phyloP scores from a whole-genome alignment of 2,113 vertebrate species.

The Aegotheles bennettii region DNA sequence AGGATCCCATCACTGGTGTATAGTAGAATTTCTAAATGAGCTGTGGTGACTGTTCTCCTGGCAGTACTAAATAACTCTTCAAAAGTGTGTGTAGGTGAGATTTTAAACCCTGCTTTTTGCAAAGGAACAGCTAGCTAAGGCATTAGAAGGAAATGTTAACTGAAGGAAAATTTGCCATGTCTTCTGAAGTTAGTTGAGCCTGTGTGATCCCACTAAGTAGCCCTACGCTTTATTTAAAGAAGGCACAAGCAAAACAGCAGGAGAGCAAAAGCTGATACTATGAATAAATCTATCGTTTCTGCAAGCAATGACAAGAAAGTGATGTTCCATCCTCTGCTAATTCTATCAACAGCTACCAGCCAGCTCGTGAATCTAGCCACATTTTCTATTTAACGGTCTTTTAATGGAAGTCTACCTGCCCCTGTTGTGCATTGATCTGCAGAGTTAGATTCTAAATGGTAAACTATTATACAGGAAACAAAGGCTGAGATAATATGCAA shows the following conservation, averaged over 20 bases:
- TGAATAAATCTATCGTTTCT: background rate
- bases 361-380: background rate
- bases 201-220: background rate
- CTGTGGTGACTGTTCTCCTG: background rate
- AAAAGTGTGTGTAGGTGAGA: background rate
- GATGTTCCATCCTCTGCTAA: background rate
- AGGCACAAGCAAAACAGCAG: background rate
- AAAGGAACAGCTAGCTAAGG: background rate
- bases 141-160: background rate
- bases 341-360: background rate
- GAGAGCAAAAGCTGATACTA: background rate
- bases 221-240: background rate
- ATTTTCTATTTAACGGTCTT: background rate
- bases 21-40: background rate
- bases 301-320: background rate
- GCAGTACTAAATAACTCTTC: background rate
- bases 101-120: background rate
- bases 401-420: background rate
- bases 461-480: background rate
- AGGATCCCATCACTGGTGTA: accelerated
- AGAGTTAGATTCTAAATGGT: background rate
- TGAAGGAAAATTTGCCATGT: background rate
- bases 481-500: background rate
- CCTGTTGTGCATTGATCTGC: background rate
- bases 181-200: background rate